Evolutionary conservation across 2,113 vertebrate species (phyloP), one percentile per base, ranked within the genome.

Genomic region (Bubo bubo): DNA sequence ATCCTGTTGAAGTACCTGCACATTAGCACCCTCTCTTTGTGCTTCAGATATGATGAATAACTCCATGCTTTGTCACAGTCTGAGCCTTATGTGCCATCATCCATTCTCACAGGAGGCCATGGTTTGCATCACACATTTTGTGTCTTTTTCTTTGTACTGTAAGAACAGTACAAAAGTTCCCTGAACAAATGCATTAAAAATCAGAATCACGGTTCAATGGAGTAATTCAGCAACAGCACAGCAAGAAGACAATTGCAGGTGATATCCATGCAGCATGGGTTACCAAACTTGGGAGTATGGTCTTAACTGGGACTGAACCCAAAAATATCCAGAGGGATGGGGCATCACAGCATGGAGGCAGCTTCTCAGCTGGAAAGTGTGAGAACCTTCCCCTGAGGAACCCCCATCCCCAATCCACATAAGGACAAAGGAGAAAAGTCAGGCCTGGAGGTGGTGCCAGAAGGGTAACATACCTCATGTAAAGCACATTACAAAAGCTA

Each of bases 351-450:
- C 18, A 85, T n/a, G 34, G 41, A 82, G 63, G 32, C 49, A 88
- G 34, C 10, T 39, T 82, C 92, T 91, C 88, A 88, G 27, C 49
- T 93, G 72, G 27, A 3, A 93, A 87, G 34, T 76, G 70, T 95
- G 90, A 79, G 87, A 96, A 85, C 35, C 13, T 92, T 79, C 79
- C 34, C 62, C 58, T 79, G 53, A 96, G 74, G 81, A 97, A 73
- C 66, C 22, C 63, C 76, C 93, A 76, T 76, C 71, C 92, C 74
- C 76, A 71, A 94, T 64, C 92, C 71, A 79, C 58, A 85, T 13
- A 70, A 90, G 45, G 70, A 94, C 90, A 96, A 97, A 96, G 62
- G 87, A 96, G 79, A 93, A 95, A 93, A 92, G 71, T 92, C 70
- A 56, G 86, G 47, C 84, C 93, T 68, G 66, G 87, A 88, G 85